A percentile compares a stretch with the other conserved stretches of the same genome.
Conservation (phyloP, 2,113 vertebrate species). For the Mobula birostris region DNA sequence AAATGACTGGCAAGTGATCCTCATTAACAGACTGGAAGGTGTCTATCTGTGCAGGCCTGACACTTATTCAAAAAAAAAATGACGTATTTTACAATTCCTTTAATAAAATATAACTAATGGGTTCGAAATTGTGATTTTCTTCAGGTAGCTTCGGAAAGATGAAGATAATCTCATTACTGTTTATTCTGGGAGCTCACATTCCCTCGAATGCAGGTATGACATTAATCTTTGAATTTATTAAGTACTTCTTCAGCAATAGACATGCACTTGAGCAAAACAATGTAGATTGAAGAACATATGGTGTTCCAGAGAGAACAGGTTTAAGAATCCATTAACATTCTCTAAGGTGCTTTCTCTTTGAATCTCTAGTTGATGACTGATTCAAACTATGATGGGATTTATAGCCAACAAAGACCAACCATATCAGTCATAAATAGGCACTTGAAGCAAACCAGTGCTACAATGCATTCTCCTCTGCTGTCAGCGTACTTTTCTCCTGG, state of each 20-base stretch:
- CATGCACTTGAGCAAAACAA: not conserved
- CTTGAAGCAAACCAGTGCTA: not conserved
- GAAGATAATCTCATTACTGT: slow-evolving; percentile 45
- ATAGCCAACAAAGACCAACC: not conserved
- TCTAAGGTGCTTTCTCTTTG: not conserved
- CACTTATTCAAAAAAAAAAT: not conserved
- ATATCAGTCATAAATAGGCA: not conserved
- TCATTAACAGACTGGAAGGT: no score
- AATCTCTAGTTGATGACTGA: not conserved
- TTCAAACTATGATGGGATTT: not conserved
- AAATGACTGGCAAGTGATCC: no score
- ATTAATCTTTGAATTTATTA: not conserved
- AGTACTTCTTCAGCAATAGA: not conserved
- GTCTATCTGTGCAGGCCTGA: not conserved
- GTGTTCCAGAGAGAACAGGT: not conserved
- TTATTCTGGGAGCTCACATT: slow-evolving; percentile 44
- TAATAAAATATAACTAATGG: not conserved
- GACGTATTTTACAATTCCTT: not conserved
- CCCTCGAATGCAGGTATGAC: slow-evolving; percentile 55
- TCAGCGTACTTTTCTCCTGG: not conserved
- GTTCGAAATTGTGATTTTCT: slow-evolving; percentile 37
- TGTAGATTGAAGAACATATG: not conserved
- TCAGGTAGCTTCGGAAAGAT: slow-evolving; percentile 50
- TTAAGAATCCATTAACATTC: not conserved
- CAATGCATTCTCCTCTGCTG: not conserved